Evolutionary conservation across 2,888 invertebrate genomes (phyloP), one percentile per base, ranked within the genome.

Genomic region (Protodeltote pygarga): DNA sequence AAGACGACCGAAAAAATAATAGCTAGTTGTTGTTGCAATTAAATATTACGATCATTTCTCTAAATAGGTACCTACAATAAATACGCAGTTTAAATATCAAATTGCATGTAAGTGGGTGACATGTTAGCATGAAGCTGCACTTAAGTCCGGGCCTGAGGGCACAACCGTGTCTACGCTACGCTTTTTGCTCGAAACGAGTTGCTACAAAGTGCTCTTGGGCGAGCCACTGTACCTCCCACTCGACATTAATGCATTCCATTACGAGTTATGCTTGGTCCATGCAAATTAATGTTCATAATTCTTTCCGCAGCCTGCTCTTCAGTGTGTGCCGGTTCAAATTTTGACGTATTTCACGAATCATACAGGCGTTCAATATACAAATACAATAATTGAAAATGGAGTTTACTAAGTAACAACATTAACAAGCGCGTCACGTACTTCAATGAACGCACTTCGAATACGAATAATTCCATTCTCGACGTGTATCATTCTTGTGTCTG

Each of bases 341-440:
- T 71, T 74, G 69, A 66, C 60, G 66, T 62, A 73, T 65, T 67
- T 57, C 53, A 59, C 66, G 65, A 77, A 79, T 80, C 77, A 74
- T 75, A 62, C 67, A 58, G 57, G 54, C 67, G 67, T 70, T 61
- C 68, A 64, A 64, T 62, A 73, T 74, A 71, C 65, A 73, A 81
- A 80, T 74, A 75, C 67, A 65, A 76, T 87, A 85, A 87, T 86
- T 85, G 86, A 85, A 87, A 87, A 83, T 76, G 68, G 78, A 82
- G 83, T 84, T 85, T 85, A 83, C 77, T 85, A 81, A 78, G 79
- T 73, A 80, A 75, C 73, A 68, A 72, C 74, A 84, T 87, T 83
- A 81, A 75, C 77, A 85, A 66, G 72, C 86, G 50, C 58, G 70
- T 71, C 89, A 88, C 89, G 89, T 83, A 65, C 73, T 64, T 68